Base-by-base conservation (phyloP, 2,888 invertebrate genomes). In the Acanthopleura granulata region DNA sequence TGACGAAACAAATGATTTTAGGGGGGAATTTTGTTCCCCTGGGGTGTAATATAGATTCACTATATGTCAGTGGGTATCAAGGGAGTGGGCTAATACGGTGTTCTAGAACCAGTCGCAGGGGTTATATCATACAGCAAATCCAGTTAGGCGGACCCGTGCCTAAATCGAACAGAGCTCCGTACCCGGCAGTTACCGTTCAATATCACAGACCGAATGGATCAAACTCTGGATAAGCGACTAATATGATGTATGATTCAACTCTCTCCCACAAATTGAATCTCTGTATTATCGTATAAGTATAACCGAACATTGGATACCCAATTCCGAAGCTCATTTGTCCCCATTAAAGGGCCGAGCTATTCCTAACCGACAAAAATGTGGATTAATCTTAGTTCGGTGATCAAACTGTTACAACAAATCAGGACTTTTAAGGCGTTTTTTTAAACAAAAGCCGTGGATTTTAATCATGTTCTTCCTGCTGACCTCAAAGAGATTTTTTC, bases 1-100 rank as follows among this genome's bases (percentile, higher is more conserved):
- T 66, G 66, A 66, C 66, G 66, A 66, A 66, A 66, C 66, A 66
- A 66, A 66, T 66, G 22, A 66, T 66, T 66, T 66, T 66, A 66
- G 66, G 22, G 66, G 66, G 66, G 22, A 66, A 66, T 27, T 66
- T 66, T 66, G 25, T 22, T 66, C 29, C 66, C 66, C 29, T 27
- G 57, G 66, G 66, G 66, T 66, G 66, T 66, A 66, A 66, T 66
- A 66, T 66, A 66, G 66, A 66, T 22, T 27, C 27, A 66, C 27
- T 66, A 66, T 15, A 66, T 66, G 66, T 66, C 66, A 66, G 66
- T 66, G 66, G 66, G 27, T 25, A 66, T 27, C 66, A 22, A 27
- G 29, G 27, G 66, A 25, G 29, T 27, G 29, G 29, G 66, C 22
- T 66, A 66, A 66, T 66, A 3, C 27, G 25, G 29, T 66, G 66